phyloP scores from a whole-genome alignment of 2,113 vertebrate species.

The Varanus komodoensis region DNA sequence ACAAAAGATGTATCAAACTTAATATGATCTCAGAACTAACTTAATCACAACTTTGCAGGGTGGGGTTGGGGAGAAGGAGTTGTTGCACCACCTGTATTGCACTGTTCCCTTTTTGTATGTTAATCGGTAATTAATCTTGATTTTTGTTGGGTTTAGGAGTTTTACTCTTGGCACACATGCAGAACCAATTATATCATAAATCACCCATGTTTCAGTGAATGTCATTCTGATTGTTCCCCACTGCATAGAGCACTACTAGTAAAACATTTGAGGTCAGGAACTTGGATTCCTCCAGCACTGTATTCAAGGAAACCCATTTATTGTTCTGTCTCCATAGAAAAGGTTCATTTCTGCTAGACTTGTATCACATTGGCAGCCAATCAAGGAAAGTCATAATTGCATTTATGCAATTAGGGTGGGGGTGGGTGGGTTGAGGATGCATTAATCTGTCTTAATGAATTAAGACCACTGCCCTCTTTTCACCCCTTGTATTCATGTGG shows the following conservation, averaged over 20 bases:
- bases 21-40: slow-evolving; percentile 34
- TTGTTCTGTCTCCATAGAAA: slow-evolving; percentile 75
- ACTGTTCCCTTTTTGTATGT: slow-evolving; percentile 67
- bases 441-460: slow-evolving; percentile 49
- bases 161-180: slow-evolving; percentile 77
- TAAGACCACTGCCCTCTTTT: slow-evolving; percentile 18
- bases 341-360: slow-evolving; percentile 74
- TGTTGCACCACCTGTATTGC: slow-evolving; percentile 73
- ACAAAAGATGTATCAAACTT: slow-evolving; percentile 45
- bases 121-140: slow-evolving; percentile 85
- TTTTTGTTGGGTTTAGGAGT: slow-evolving; percentile 79
- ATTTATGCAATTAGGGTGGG: not conserved
- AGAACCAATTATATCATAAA: slow-evolving; percentile 84
- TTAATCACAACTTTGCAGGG: slow-evolving; percentile 36
- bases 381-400: slow-evolving; percentile 60
- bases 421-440: slow-evolving; percentile 34
- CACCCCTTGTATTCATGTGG: slow-evolving; percentile 26
- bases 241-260: slow-evolving; percentile 75
- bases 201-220: slow-evolving; percentile 80
- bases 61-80: slow-evolving; percentile 19
- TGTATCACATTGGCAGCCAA: slow-evolving; percentile 77
- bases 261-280: slow-evolving; percentile 82
- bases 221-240: slow-evolving; percentile 82
- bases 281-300: slow-evolving; percentile 80
- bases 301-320: slow-evolving; percentile 77